These are phyloP conservation scores for Nyctibius bracteatus DNA, from an alignment of 2,113 vertebrate genomes.

Conservation along the genomic window DNA sequence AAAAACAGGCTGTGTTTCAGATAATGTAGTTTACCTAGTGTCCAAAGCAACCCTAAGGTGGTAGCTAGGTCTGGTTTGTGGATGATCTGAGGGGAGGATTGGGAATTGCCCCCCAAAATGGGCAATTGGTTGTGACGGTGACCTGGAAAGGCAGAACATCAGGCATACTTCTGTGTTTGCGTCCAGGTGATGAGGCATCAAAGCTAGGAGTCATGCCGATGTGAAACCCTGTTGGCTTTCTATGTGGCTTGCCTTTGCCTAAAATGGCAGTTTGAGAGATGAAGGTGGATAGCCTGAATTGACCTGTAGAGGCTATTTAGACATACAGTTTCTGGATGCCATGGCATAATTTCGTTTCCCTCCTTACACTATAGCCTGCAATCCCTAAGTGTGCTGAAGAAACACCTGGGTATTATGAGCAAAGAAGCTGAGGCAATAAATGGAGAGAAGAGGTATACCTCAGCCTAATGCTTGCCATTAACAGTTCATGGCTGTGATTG, in stretches of 20 bases:
- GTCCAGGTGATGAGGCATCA: background rate
- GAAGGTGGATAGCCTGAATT: background rate
- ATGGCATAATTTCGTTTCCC: background rate
- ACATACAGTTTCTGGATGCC: background rate
- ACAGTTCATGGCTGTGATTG: background rate
- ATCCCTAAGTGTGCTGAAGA: background rate
- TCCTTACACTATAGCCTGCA: background rate
- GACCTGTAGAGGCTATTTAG: background rate
- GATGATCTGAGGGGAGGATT: background rate
- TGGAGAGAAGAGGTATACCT: background rate
- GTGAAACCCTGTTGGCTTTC: background rate
- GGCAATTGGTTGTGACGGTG: background rate
- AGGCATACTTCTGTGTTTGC: background rate
- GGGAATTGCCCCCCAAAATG: background rate
- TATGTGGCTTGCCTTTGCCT: background rate
- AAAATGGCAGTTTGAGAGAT: background rate
- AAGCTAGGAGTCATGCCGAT: background rate
- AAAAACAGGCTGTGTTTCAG: background rate
- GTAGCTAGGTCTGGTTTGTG: background rate
- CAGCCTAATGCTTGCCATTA: background rate
- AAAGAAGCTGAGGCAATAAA: background rate
- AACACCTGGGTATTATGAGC: background rate
- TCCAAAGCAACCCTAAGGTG: background rate
- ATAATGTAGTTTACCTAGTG: fast-evolving
- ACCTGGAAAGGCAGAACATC: background rate